Evolutionary conservation across 2,113 vertebrate genomes (phyloP), one percentile per base, ranked within the genome.

Genomic region (Mixornis gularis): DNA sequence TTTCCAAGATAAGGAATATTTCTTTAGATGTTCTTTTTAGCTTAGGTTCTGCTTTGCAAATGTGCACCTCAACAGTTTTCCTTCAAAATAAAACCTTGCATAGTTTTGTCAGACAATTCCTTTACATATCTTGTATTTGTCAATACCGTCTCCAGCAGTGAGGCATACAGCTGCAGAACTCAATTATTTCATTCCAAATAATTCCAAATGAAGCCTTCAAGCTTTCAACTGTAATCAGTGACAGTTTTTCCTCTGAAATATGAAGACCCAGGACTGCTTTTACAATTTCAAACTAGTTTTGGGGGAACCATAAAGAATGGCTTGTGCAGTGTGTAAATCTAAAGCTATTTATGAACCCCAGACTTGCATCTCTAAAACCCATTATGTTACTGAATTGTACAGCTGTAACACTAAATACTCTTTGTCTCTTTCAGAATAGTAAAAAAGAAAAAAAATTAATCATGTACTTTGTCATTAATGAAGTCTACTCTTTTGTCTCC

Each of bases 1-100:
- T 32, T 84, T 90, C 52, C 46, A 79, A 73, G 48, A 88, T 29
- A 84, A 55, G 26, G 20, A 82, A 15, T 30, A 34, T 29, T 84
- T 72, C 73, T 89, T 60, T 4, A 9, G 53, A 72, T 74, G 17
- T 49, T 89, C 36, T 78, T 91, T 94, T 95, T 95, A 73, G 26
- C 56, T 77, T 79, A 63, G 8, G 22, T 73, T 92, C 43, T 72
- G 34, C 44, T 76, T 41, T 66, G 10, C 40, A 64, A 63, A 52
- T 91, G 9, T 49, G 34, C 48, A 65, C 6, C 26, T 76, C 34
- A 69, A 78, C 30, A 76, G 7, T 68, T 82, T 84, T 70, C 9
- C 48, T 95, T 84, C 56, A 87, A 60, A 93, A 79, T 41, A 73
- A 95, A 92, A 77, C 43, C 17, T 56, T 38, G 15, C 13, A 56